Conservation (phyloP, 2,113 vertebrate genomes). For the Setophaga petechia region DNA sequence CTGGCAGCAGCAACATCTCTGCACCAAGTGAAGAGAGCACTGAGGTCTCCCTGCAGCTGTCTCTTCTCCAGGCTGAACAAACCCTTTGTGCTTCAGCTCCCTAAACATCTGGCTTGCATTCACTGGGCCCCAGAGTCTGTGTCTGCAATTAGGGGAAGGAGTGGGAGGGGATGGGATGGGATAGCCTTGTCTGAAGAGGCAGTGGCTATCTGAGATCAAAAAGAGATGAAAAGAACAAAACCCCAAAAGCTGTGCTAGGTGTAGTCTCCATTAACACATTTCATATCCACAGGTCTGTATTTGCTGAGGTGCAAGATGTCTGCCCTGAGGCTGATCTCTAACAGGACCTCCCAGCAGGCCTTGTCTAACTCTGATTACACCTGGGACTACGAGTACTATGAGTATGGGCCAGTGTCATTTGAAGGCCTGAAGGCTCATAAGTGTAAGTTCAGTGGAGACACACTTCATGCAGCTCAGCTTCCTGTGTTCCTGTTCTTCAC, state of each 20-base stretch:
- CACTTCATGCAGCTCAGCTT: background rate
- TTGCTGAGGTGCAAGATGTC: slow-evolving; percentile 78
- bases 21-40: background rate
- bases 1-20: background rate
- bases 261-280: background rate
- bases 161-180: background rate
- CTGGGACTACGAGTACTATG: slow-evolving; percentile 96
- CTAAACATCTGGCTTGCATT: background rate
- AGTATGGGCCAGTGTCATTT: slow-evolving; percentile 91
- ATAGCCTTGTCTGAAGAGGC: background rate
- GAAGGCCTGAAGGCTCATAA: slow-evolving; percentile 93
- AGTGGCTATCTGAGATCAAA: too few species aligned
- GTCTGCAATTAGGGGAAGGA: background rate
- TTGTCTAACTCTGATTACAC: slow-evolving; percentile 85
- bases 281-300: background rate
- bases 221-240: background rate
- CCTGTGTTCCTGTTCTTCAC: background rate
- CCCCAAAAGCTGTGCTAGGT: background rate
- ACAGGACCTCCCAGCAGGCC: slow-evolving; percentile 78
- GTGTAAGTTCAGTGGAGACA: slow-evolving; percentile 79
- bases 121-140: background rate
- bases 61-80: background rate
- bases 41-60: background rate
- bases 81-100: background rate
- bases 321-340: slow-evolving; percentile 72